Evolutionary conservation across 2,797 vertebrate genomes (phyloP), one percentile per base, ranked within the genome.

Genomic region (Carapus acus): DNA sequence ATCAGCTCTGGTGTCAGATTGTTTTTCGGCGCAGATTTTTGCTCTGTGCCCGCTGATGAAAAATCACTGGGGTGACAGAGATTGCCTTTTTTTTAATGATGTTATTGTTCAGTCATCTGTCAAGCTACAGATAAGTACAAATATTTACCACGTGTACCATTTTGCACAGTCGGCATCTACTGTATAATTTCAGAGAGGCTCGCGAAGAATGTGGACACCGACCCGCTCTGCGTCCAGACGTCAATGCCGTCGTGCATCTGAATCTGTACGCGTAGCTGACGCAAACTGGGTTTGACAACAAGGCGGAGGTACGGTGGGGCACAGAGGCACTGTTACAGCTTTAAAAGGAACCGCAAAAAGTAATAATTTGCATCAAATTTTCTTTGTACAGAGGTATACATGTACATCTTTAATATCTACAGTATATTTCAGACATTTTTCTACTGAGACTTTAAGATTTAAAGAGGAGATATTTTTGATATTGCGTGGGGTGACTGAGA

Each of bases 391-490:
- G 68, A 79, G 72, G 73, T 71, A 74, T 71, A 82, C 73, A 79
- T 65, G 54, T 76, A 83, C 78, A 55, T 74, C 73, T 81, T 82
- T 83, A 77, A 86, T 83, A 86, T 33, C 6, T 33, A 29, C 27
- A 29, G 65, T 85, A 88, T 85, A 87, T 85, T 85, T 85, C 78
- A 74, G 80, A 53, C 81, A 71, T 87, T 87, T 89, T 89, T 88
- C 76, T 89, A 88, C 76, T 83, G 80, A 89, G 82, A 86, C 83
- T 86, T 87, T 86, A 75, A 83, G 76, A 82, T 81, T 85, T 82
- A 77, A 84, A 85, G 65, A 85, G 65, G 87, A 67, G 67, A 83
- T 89, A 89, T 89, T 89, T 89, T 90, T 90, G 80, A 88, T 90
- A 89, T 84, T 81, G 74, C 69, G 74, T 78, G 67, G 69, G 83